Conservation (phyloP, 2,113 vertebrate species). For the Salvator merianae region DNA sequence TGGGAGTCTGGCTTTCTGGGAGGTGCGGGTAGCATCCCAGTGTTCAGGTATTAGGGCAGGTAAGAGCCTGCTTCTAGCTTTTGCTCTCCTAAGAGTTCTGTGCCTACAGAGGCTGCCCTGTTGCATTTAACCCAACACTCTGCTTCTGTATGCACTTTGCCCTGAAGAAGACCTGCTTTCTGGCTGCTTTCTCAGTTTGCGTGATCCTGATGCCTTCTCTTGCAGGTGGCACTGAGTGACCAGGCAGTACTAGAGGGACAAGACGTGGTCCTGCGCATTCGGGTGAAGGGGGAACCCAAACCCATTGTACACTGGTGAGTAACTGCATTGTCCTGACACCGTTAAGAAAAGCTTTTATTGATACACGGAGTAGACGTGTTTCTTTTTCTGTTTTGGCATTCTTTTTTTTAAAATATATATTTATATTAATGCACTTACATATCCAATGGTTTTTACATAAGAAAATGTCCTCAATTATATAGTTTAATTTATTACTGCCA, state of each 20-base stretch:
- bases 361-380: not conserved
- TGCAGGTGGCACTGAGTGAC: constrained; percentile 85
- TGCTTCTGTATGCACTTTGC: not conserved
- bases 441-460: too few species aligned
- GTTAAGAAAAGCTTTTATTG: not conserved
- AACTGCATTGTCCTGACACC: not conserved
- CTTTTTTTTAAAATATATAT: too few species aligned
- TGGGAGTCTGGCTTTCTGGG: not conserved
- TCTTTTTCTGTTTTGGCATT: too few species aligned
- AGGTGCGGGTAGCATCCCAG: not conserved
- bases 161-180: not conserved
- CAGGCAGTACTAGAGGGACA: constrained; percentile 91
- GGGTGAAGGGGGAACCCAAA: constrained; percentile 90
- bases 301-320: constrained; percentile 95
- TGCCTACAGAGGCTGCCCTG: not conserved
- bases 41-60: not conserved
- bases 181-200: not conserved
- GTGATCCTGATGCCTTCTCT: constrained; percentile 27
- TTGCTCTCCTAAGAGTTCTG: not conserved
- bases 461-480: too few species aligned
- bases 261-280: constrained; percentile 89
- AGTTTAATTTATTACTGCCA: too few species aligned
- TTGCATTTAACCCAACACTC: not conserved
- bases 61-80: not conserved
- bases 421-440: too few species aligned